These are phyloP conservation scores for Burhinus oedicnemus DNA, from an alignment of 2,113 vertebrate species.

Conservation along the genomic window DNA sequence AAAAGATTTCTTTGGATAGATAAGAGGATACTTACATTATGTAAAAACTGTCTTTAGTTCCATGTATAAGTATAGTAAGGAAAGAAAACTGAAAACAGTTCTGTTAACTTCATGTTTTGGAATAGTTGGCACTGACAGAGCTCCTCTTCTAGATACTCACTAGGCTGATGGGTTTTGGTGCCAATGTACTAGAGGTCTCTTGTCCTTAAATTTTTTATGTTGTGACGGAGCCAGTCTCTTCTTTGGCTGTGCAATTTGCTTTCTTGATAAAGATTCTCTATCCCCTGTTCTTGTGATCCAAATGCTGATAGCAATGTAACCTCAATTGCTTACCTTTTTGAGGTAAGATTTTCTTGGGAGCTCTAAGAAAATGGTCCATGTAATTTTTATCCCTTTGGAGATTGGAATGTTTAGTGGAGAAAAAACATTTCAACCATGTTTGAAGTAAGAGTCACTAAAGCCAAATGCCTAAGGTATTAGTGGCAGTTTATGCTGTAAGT, in stretches of 20 bases:
- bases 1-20: neutral
- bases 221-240: neutral
- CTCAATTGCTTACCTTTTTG: neutral
- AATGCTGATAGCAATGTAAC: neutral
- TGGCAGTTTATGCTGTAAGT: neutral
- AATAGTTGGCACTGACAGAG: neutral
- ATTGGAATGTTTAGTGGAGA: neutral
- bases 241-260: neutral
- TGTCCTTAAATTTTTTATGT: accelerated
- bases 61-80: accelerated
- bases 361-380: neutral
- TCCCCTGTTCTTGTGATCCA: neutral
- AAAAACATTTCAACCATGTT: neutral
- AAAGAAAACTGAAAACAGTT: neutral
- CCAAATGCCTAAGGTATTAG: neutral
- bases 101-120: neutral
- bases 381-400: neutral
- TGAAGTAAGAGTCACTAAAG: neutral
- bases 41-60: neutral
- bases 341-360: neutral
- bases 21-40: neutral
- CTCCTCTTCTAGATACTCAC: neutral
- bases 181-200: neutral
- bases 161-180: neutral
- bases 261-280: neutral